Base-by-base conservation (phyloP, 92 coral and sea anemone genomes). In the Epizoanthus scotinus region DNA sequence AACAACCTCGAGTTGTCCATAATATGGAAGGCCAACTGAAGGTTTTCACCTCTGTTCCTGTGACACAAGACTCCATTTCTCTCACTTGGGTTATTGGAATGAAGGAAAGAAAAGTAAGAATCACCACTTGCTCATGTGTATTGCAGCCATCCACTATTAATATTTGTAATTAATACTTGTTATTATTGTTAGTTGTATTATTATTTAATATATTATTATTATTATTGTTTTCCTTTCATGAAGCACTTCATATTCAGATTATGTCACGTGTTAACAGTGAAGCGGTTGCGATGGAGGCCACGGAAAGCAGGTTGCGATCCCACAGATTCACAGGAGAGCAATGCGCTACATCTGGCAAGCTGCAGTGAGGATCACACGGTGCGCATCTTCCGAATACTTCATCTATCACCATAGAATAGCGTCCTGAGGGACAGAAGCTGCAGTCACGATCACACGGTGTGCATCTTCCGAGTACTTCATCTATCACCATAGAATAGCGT, bases 271-370 rank as follows among this genome's bases (percentile, higher is more conserved):
- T 88, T 88, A 24, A 86, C 96, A 6, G 91, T 96, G 9, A 92
- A 90, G 70, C 84, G 94, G 67, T 81, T 96, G 86, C 90, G 88
- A 67, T 96, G 99, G 99, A 80, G 94, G 75, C 94, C 91, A 21
- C 38, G 59, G 22, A 71, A 63, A 44, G 49, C 52, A 9, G 5
- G 40, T 36, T 47, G 17, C 52, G 71, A 42, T 28, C 63, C 56
- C 38, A 24, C 42, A 1, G 63, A 60, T 21, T 52, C n/a, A 21
- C 55, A 55, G 21, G 26, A 72, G 0, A 74, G 79, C 21, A 77
- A 71, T 14, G 34, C 69, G 14, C 85, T 92, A 21, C 83, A 90
- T 63, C 86, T 94, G 18, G 98, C 91, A 14, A 87, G 98, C 77
- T 90, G 97, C 42, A 77, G 93, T 20, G 36, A 90, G 60, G 98